These are phyloP conservation scores for Vidua chalybeata DNA, from an alignment of 2,113 vertebrate genomes.

Conservation along the genomic window DNA sequence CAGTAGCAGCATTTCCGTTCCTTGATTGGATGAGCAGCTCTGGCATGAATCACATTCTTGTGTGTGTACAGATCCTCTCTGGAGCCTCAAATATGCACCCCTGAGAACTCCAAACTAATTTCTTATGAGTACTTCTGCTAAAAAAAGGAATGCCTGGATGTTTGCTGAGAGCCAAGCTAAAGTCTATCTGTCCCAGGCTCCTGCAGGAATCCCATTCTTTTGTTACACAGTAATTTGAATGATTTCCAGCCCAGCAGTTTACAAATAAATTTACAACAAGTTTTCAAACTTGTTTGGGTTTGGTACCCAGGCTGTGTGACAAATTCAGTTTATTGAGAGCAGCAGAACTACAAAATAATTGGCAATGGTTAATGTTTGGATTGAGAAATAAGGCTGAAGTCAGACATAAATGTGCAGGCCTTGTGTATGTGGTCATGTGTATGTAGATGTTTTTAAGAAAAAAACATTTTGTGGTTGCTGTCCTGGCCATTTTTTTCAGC, in stretches of 20 bases:
- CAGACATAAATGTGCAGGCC: background rate
- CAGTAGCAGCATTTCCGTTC: conserved; percentile 55
- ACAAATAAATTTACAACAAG: background rate
- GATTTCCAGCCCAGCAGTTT: background rate
- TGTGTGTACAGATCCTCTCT: conserved; percentile 30
- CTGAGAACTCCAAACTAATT: conserved; percentile 32
- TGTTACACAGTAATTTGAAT: background rate
- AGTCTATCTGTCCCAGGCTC: background rate
- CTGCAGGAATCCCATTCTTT: background rate
- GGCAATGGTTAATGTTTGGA: background rate
- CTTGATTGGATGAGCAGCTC: conserved; percentile 56
- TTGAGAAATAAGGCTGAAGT: background rate
- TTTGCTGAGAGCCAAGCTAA: background rate
- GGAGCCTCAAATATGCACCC: conserved; percentile 39
- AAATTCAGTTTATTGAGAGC: background rate
- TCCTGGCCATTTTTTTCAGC: background rate
- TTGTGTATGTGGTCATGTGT: background rate
- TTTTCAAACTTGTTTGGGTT: background rate
- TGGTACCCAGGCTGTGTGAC: background rate
- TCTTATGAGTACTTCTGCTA: conserved; percentile 29
- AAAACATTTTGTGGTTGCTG: background rate
- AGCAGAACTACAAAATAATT: background rate
- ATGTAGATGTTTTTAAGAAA: background rate
- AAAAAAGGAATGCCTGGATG: conserved; percentile 42
- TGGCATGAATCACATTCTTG: conserved; percentile 51